Evolutionary conservation across 2,888 invertebrate genomes (phyloP), one percentile per base, ranked within the genome.

Genomic region (Eurytoma adleriae): DNA sequence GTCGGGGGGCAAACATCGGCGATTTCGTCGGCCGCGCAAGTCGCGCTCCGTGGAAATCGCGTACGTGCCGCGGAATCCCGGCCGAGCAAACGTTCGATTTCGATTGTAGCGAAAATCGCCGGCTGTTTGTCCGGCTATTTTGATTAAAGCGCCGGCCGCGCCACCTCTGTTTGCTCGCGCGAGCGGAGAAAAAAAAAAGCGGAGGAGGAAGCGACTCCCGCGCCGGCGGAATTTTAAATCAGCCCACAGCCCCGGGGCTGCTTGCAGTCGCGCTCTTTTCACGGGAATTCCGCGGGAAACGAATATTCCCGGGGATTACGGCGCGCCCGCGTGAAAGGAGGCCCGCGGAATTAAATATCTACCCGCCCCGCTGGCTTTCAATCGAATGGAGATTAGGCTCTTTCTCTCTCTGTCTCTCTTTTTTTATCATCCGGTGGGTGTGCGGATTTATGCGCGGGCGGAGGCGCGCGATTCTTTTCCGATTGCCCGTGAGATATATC

Each of bases 211-310:
- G 66, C 64, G 40, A 56, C 5, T 30, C 27, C 3, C 27, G 64
- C 16, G 40, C 27, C 16, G 18, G 67, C 54, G 68, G 80, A 80
- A 80, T 80, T 72, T 77, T 72, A 81, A 81, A 81, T 81, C 78
- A 78, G 78, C 59, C 62, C 56, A 48, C 12, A 10, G 66, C 24
- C 18, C 48, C 7, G 27, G 62, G 72, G 67, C 68, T 68, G 68
- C 78, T 61, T 69, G 70, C 61, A 40, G 40, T 40, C 40, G 40
- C 40, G 40, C 40, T 40, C 40, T 40, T 40, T 40, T 40, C 40
- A 24, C 24, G 24, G 24, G 24, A 24, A 24, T 24, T 24, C 24
- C 40, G 40, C 40, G 40, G 40, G 40, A 40, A 40, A 40, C 40
- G 40, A 40, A 40, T 40, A 40, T 40, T 40, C 40, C 40, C 40